A percentile compares a stretch with the other conserved stretches of the same genome.
Evolutionary conservation across 2,888 invertebrate species (phyloP).

Genomic region (Amphipyra tragopoginis): DNA sequence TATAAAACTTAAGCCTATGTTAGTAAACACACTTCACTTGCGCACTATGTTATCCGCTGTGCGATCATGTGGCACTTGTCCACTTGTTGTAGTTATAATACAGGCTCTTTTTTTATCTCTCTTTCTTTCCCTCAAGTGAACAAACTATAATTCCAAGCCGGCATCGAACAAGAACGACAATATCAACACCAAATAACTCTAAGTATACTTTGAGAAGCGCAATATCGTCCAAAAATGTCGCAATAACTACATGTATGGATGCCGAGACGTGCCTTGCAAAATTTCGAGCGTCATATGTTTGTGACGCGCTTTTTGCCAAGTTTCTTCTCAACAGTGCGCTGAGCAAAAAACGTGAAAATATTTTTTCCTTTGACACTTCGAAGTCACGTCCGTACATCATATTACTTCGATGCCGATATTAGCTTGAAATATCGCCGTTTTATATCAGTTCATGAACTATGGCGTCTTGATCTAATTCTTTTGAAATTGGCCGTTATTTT

Average conservation of each 20-base stretch:
- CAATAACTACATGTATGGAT: conserved; percentile 42
- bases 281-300: conserved; percentile 71
- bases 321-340: conserved; percentile 48
- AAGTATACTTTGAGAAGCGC: conserved; percentile 33
- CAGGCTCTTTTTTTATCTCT: too few relatives aligned
- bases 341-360: conserved; percentile 65
- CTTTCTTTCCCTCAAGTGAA: too few relatives aligned
- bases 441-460: conserved; percentile 48
- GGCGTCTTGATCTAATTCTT: conserved; percentile 44
- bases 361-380: conserved; percentile 63
- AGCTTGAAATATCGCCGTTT: conserved; percentile 56
- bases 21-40: too few relatives aligned
- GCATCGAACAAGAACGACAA: conserved; percentile 9
- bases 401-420: conserved; percentile 55
- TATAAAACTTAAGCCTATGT: too few relatives aligned
- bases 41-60: too few relatives aligned
- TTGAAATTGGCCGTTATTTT: conserved; percentile 36
- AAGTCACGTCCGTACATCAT: conserved; percentile 66
- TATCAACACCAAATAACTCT: conserved; percentile 41
- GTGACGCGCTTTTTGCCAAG: conserved; percentile 64
- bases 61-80: too few relatives aligned
- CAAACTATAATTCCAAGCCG: conserved; percentile 14
- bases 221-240: conserved; percentile 33
- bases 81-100: too few relatives aligned
- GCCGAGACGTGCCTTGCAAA: conserved; percentile 68